A percentile compares a stretch with the other conserved stretches of the same genome.
Evolutionary conservation across 1,140 invertebrate species (phyloP).

Genomic region (Wiebesia pumilae): DNA sequence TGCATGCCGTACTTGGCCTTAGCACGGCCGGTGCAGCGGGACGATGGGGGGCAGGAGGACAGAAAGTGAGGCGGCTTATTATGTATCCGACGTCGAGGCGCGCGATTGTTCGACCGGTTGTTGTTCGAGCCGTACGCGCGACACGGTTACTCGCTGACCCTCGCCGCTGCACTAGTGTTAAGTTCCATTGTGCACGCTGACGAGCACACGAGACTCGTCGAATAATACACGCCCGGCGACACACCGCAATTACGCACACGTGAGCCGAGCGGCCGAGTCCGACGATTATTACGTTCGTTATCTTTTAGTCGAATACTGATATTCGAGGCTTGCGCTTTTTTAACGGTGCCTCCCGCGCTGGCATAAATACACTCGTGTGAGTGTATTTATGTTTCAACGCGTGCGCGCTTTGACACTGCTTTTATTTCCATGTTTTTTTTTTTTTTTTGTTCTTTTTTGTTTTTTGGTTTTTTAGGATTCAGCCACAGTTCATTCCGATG

Average conservation of each 20-base stretch:
- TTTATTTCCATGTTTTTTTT: no score
- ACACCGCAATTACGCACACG: slow-evolving; percentile 55
- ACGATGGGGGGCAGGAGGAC: no score
- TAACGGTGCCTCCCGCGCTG: no score
- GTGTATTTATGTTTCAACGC: no score
- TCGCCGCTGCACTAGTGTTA: slow-evolving; percentile 62
- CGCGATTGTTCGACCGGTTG: slow-evolving; percentile 69
- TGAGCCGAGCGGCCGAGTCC: slow-evolving; percentile 38
- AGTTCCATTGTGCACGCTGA: slow-evolving; percentile 70
- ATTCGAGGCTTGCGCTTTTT: background rate
- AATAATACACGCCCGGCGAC: slow-evolving; percentile 59
- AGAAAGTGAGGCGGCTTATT: slow-evolving; percentile 60
- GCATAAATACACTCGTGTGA: no score
- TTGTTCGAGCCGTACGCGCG: slow-evolving; percentile 69
- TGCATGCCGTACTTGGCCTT: slow-evolving; percentile 55
- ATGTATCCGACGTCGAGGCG: slow-evolving; percentile 67
- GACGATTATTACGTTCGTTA: slow-evolving; percentile 47
- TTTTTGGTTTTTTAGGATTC: no score
- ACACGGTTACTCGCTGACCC: slow-evolving; percentile 34
- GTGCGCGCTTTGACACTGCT: no score
- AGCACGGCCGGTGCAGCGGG: background rate
- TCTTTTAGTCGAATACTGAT: slow-evolving; percentile 29
- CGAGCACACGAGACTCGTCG: slow-evolving; percentile 64
- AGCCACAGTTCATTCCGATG: no score
- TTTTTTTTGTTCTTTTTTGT: no score